These are phyloP conservation scores for Vollenhovia emeryi DNA, from an alignment of 1,140 invertebrate genomes.

Conservation along the genomic window DNA sequence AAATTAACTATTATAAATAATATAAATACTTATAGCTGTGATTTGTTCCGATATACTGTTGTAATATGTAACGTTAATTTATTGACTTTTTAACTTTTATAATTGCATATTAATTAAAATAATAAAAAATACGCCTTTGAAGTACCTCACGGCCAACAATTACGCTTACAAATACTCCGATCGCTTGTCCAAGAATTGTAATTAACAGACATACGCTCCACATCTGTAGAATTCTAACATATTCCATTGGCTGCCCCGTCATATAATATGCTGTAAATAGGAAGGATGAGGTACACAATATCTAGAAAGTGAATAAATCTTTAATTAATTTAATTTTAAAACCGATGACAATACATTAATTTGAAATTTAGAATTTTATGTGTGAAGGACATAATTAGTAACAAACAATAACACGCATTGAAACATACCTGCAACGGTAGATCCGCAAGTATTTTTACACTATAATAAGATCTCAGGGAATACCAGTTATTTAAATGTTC, in stretches of 20 bases:
- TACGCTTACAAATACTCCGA: conserved; percentile 92
- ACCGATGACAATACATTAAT: background rate
- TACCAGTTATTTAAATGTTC: conserved; percentile 97
- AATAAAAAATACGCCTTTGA: background rate
- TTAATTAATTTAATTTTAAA: conserved; percentile 27
- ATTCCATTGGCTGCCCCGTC: conserved; percentile 92
- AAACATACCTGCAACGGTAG: conserved; percentile 92
- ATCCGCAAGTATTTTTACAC: conserved; percentile 94
- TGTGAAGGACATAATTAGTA: background rate
- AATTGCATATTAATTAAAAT: background rate
- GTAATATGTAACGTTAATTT: background rate
- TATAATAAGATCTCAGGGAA: conserved; percentile 92
- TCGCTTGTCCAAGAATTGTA: conserved; percentile 91
- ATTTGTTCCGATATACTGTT: background rate
- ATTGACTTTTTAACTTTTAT: background rate
- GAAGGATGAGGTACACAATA: conserved; percentile 91
- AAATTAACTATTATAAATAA: background rate
- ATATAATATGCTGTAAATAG: conserved; percentile 92
- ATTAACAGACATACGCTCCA: conserved; percentile 90
- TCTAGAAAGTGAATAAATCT: conserved; percentile 82
- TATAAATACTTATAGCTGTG: background rate
- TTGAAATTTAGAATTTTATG: background rate
- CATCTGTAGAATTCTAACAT: conserved; percentile 88
- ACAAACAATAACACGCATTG: background rate
- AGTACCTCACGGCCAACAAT: conserved; percentile 88